Percentiles rank a stretch among this genome's conserved stretches.
These are phyloP conservation scores for Anticlea derivata DNA, from an alignment of 2,888 invertebrate species.

Conservation along the genomic window DNA sequence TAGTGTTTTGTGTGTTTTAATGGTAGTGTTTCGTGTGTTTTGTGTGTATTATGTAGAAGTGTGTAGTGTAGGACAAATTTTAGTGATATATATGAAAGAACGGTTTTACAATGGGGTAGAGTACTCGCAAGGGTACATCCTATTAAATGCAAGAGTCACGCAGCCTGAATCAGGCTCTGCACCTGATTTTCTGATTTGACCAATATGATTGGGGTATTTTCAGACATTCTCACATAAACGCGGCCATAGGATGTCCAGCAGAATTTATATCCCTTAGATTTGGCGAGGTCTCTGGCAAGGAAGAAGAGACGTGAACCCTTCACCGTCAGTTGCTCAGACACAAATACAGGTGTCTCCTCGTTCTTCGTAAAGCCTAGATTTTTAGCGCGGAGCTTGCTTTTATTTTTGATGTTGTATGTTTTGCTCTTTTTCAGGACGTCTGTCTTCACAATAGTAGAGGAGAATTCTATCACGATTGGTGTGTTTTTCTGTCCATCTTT, in stretches of 20 bases:
- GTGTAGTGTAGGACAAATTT: too few relatives aligned
- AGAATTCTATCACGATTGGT: background rate
- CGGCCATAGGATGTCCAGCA: constrained; percentile 4
- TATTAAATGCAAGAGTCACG: too few relatives aligned
- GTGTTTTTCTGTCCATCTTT: background rate
- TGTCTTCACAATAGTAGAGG: constrained; percentile 1
- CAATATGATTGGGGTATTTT: background rate
- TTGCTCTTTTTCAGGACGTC: constrained; percentile 1
- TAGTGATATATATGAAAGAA: too few relatives aligned
- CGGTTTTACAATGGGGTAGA: too few relatives aligned
- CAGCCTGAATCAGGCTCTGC: too few relatives aligned
- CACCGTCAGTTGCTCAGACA: background rate
- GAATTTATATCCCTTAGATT: background rate
- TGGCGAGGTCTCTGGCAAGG: background rate
- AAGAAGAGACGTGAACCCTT: background rate
- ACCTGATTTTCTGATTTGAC: background rate
- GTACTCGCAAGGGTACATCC: too few relatives aligned
- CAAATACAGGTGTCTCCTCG: constrained; percentile 1
- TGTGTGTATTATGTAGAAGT: too few relatives aligned
- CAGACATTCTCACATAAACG: background rate
- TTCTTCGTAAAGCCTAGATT: background rate
- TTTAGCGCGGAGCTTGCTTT: background rate
- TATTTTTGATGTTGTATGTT: background rate
- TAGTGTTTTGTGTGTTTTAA: too few relatives aligned
- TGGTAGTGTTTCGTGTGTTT: too few relatives aligned